These are phyloP conservation scores for Cotesia glomerata DNA, from an alignment of 1,140 invertebrate species.

Conservation along the genomic window DNA sequence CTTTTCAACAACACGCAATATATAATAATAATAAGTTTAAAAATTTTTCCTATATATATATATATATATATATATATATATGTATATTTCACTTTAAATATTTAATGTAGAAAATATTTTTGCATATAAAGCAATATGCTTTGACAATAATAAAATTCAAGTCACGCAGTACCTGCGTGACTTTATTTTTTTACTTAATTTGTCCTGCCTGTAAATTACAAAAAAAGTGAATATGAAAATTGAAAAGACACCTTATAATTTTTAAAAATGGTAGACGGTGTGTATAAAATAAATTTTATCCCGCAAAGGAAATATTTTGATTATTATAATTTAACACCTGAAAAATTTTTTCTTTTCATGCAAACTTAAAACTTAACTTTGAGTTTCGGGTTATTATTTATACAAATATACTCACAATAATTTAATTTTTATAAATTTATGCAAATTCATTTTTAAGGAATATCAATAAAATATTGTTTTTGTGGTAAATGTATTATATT, in stretches of 20 bases:
- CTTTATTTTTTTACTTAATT: constrained; percentile 10
- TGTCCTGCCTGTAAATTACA: not conserved
- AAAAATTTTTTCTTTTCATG: not conserved
- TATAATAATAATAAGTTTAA: not conserved
- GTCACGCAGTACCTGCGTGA: constrained; percentile 25
- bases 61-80: no score
- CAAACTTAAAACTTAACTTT: not conserved
- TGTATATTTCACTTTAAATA: not conserved
- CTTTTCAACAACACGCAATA: not conserved
- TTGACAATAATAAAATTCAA: not conserved
- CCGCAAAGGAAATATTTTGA: constrained; percentile 18
- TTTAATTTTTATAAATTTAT: not conserved
- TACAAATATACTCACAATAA: not conserved
- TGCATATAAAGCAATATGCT: not conserved
- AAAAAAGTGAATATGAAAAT: constrained; percentile 15
- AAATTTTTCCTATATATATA: not conserved
- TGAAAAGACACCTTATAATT: constrained; percentile 20
- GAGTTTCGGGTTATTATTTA: no score
- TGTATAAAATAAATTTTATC: not conserved
- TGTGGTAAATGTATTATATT: no score
- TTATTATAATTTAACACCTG: constrained; percentile 20
- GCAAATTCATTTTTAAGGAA: not conserved
- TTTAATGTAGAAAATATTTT: not conserved
- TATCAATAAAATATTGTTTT: not conserved
- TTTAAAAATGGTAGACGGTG: not conserved